These are phyloP conservation scores for Larimichthys polyactis DNA, from an alignment of 2,113 vertebrate species.

Conservation along the genomic window DNA sequence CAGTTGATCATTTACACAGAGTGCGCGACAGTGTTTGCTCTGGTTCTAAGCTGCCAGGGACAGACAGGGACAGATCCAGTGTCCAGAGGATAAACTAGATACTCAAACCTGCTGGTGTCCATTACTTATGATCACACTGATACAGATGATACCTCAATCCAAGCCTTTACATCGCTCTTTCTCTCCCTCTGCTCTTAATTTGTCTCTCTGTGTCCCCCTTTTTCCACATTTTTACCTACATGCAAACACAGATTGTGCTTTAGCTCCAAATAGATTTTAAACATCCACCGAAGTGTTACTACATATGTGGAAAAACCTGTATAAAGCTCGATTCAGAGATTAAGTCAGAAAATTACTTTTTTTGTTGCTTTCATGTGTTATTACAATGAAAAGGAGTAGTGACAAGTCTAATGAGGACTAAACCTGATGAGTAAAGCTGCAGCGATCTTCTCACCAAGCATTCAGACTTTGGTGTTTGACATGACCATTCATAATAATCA, in stretches of 20 bases:
- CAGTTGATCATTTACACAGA: slow-evolving; percentile 52
- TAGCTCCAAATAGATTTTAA: not conserved
- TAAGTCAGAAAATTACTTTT: not conserved
- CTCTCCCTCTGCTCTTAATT: not conserved
- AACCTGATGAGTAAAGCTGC: not conserved
- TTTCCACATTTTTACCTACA: not conserved
- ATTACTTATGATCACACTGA: slow-evolving; percentile 59
- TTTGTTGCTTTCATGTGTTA: not conserved
- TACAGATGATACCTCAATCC: slow-evolving; percentile 27
- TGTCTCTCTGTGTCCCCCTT: not conserved
- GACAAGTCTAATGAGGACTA: not conserved
- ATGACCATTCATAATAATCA: not conserved
- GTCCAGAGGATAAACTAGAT: slow-evolving; percentile 54
- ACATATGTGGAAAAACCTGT: not conserved
- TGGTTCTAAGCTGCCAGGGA: slow-evolving; percentile 44
- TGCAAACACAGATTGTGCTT: slow-evolving; percentile 7
- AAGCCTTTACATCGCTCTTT: slow-evolving; percentile 11
- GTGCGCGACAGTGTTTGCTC: slow-evolving; percentile 5
- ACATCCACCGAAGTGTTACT: not conserved
- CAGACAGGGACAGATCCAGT: slow-evolving; percentile 55
- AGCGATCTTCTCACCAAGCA: not conserved
- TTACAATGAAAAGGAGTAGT: not conserved
- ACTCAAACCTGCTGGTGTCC: slow-evolving; percentile 62
- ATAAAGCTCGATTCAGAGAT: not conserved
- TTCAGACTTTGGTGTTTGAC: not conserved